Base-by-base conservation (phyloP, 2,797 vertebrate species). In the Australoheros facetus region DNA sequence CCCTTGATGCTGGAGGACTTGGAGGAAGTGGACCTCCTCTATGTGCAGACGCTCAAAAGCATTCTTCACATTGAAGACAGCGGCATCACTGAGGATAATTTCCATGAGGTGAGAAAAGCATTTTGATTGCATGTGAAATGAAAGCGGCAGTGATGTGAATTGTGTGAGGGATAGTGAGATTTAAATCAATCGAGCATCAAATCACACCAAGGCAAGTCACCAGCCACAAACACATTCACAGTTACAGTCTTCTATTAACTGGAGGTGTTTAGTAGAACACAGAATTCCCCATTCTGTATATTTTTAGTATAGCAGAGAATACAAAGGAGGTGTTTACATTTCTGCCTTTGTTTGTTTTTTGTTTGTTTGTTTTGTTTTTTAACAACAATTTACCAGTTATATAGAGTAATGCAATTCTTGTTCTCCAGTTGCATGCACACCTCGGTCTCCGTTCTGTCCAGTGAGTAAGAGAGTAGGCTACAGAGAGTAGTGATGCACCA, bases 21-120 rank as follows among this genome's bases (percentile, higher is more conserved):
- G 89, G 96, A 96, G 91, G 96, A 96, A 37, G 96, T 96, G 83
- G 96, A 96, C 88, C 95, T 96, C 16, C 95, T 96, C 3, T 96
- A 95, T 6, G 94, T 95, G 80, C 96, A 96, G 91, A 96, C 95
- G 1, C 95, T 96, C 80, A 95, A 96, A 87, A 95, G 95, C 91
- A 96, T 96, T 91, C 94, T 96, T 81, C 94, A 96, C 91, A 94
- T 96, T 87, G 95, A 96, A 89, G 94, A 95, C 93, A 96, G 96
- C 39, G 94, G 94, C 89, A 96, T 96, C 93, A 96, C 94, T 2
- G 96, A 96, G 92, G 96, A 96, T 3, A 96, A 96, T 87, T 96
- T 96, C 93, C 94, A 96, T 7, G 96, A 96, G 95, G 96, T 96
- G 85, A 72, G 89, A 28, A n/a, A 23, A 53, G 2, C 4, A n/a